Evolutionary conservation across 2,797 vertebrate genomes (phyloP).

Genomic region (Clamator glandarius): DNA sequence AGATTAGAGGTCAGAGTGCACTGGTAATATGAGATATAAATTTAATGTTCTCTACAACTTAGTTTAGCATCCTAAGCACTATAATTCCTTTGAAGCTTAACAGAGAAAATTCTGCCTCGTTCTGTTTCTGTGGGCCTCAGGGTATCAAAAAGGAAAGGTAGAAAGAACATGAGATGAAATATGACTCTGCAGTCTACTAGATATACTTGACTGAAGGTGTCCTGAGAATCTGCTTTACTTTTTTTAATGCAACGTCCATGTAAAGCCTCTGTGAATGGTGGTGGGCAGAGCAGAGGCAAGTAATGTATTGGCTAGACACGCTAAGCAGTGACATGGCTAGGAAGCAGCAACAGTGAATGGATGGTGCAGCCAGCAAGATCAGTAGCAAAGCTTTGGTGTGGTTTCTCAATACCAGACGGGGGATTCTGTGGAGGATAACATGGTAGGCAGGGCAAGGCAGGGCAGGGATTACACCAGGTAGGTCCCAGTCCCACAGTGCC

Average conservation of each 20-base stretch:
- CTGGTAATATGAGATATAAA: neutral
- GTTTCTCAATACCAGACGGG: neutral
- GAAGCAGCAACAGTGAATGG: too few relatives aligned
- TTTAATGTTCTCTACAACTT: neutral
- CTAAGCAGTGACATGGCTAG: neutral
- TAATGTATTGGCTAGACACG: neutral
- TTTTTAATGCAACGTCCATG: neutral
- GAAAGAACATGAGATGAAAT: neutral
- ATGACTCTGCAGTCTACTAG: neutral
- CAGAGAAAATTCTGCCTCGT: neutral
- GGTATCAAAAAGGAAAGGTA: neutral
- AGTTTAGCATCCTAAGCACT: neutral
- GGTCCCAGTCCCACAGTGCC: neutral
- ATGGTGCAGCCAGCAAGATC: neutral
- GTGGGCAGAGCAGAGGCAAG: neutral
- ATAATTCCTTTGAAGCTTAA: neutral
- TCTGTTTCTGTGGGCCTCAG: neutral
- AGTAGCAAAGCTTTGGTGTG: neutral
- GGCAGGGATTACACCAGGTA: neutral
- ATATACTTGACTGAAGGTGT: neutral
- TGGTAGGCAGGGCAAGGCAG: neutral
- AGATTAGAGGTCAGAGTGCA: neutral
- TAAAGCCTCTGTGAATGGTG: neutral
- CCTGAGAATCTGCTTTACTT: neutral
- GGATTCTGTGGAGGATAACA: rapidly evolving